phyloP scores from a whole-genome alignment of 1,140 invertebrate genomes.

The Pachyrhynchus sulphureomaculatus region DNA sequence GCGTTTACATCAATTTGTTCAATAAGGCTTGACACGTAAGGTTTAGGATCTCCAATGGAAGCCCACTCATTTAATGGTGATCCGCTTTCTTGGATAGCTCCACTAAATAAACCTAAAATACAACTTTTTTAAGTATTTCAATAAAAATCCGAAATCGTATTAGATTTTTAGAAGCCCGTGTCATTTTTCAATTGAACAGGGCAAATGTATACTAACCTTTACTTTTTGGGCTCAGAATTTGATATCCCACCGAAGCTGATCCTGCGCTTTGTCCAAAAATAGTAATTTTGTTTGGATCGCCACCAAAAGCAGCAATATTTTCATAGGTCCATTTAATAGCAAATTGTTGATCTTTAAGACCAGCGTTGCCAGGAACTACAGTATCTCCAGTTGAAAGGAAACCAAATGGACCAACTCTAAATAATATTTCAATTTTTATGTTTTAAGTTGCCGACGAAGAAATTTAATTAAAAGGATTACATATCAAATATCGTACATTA shows the following conservation, averaged over 20 bases:
- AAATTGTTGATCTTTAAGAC: conserved; percentile 52
- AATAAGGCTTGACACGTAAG: conserved; percentile 21
- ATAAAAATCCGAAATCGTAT: no score
- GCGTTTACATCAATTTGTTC: not conserved
- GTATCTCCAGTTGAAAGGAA: conserved; percentile 50
- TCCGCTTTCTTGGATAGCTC: conserved; percentile 33
- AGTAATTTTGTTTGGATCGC: conserved; percentile 52
- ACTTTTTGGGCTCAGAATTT: conserved; percentile 53
- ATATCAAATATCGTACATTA: not conserved
- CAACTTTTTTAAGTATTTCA: no score
- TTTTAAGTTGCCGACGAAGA: no score
- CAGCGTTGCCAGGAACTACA: conserved; percentile 52
- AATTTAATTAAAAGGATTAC: not conserved
- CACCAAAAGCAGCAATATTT: conserved; percentile 52
- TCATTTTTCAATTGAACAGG: not conserved
- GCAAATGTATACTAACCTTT: conserved; percentile 7
- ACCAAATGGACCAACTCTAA: conserved; percentile 39
- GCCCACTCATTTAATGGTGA: conserved; percentile 20
- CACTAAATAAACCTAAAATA: conserved; percentile 33
- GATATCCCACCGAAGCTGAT: conserved; percentile 51
- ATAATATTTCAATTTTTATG: no score
- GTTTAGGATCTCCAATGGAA: conserved; percentile 16
- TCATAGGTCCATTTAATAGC: conserved; percentile 51
- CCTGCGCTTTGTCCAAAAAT: conserved; percentile 55
- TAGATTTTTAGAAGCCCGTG: no score